Base-by-base conservation (phyloP, 1,140 invertebrate species). In the Papilio polyxenes region DNA sequence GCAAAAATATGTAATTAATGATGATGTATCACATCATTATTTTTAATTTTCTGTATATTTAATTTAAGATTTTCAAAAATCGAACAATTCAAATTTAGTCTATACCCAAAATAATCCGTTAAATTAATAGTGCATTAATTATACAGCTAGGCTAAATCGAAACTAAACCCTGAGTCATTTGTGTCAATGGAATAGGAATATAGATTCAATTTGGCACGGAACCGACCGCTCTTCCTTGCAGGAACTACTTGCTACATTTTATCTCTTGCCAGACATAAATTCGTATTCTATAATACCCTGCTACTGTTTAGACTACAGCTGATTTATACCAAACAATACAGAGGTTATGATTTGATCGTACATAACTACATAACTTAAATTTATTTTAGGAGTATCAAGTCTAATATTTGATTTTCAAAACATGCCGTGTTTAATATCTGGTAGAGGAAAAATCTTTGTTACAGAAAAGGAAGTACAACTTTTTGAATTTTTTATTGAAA, bases 201-300 rank as follows among this genome's bases (percentile, higher is more conserved):
- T 89, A 88, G 87, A 82, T 89, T 89, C 76, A 87, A 92, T 91
- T 92, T 94, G 89, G 91, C 90, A 92, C 87, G 44, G 85, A 87
- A 88, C 82, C 56, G 44, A 81, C 82, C 81, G 62, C 83, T 87
- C 88, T 90, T 88, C 87, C 82, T 87, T 89, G 86, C 84, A 83
- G 85, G 84, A 87, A 86, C 82, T 82, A 83, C 75, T 81, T 83
- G 10, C 59, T 31, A 31, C 23, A 82, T 87, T 87, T 88, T 86
- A 88, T 85, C 79, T 83, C 81, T 49, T 83, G 89, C 87, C 86
- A 90, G 88, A 88, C 86, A 85, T 82, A 86, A 88, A 87, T 87
- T 83, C 84, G 83, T 89, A 84, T 88, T 86, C 83, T 85, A 88
- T 86, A 86, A 86, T 82, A 81, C 81, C 72, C 20, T 31, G 23